These are phyloP conservation scores for Phthorimaea operculella DNA, from an alignment of 1,140 invertebrate genomes.

Conservation along the genomic window DNA sequence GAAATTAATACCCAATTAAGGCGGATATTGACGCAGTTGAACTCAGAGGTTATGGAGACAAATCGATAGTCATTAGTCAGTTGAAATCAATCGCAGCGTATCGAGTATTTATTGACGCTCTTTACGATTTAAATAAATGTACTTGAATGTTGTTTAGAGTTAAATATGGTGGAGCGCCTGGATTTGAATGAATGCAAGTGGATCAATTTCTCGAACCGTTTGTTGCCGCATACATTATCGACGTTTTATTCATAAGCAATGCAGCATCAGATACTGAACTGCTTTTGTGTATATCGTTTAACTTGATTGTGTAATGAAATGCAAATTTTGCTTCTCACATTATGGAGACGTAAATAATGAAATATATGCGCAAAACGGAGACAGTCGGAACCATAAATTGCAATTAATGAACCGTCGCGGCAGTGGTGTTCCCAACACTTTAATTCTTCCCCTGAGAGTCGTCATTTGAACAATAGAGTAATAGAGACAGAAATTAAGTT, in stretches of 20 bases:
- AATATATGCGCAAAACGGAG: neutral
- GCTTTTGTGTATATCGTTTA: neutral
- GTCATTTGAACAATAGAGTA: conserved; percentile 12
- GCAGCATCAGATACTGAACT: neutral
- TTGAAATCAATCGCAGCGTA: neutral
- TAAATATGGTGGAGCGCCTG: neutral
- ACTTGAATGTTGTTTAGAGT: neutral
- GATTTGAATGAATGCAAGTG: neutral
- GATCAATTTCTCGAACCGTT: neutral
- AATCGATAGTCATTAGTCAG: neutral
- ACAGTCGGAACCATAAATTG: neutral
- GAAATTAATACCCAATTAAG: conserved; percentile 1
- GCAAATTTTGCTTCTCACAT: neutral
- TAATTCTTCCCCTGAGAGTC: conserved; percentile 8
- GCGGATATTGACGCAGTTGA: neutral
- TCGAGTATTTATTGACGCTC: neutral
- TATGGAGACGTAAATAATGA: neutral
- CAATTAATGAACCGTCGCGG: neutral
- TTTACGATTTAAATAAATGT: neutral
- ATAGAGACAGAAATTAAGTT: conserved; percentile 15
- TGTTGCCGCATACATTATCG: neutral
- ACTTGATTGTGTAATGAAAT: neutral
- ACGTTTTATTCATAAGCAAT: neutral
- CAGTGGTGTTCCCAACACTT: conserved; percentile 15
- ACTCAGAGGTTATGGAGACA: neutral